Base-by-base conservation (phyloP, 2,888 invertebrate genomes). In the Drosophila monieri region DNA sequence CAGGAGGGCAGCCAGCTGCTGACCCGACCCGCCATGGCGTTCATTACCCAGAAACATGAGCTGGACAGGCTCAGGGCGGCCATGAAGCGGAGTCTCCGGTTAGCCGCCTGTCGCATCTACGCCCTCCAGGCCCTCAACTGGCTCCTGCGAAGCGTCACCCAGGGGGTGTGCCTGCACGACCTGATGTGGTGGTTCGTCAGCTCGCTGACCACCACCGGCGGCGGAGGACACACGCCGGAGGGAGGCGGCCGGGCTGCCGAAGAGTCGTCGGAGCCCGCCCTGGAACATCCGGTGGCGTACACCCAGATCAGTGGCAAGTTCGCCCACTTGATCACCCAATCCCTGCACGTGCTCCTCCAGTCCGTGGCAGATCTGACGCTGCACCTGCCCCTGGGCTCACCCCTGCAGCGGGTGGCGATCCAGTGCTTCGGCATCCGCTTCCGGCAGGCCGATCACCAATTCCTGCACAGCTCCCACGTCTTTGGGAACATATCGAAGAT, bases 401-500 rank as follows among this genome's bases (percentile, higher is more conserved):
- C 98, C 0, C 92, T 97, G 21, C 96, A 97, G 85, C 95, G 97
- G 90, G 97, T 98, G 92, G 98, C 98, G 0, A 96, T 98, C 41
- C 93, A 97, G 69, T 98, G 98, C 91, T 98, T 98, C 95, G 97
- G 97, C 30, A 94, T 98, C 54, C 94, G 96, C 85, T 98, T 98
- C 90, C 95, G 96, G 0, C 95, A 96, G 39, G 94, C 96, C 1
- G 98, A 99, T 92, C 97, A 98, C 88, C 94, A 96, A 83, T 98
- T 98, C 91, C 92, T 99, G 27, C 98, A 99, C 90, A 90, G 89
- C 56, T 96, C 97, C 67, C 97, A 97, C 92, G 98, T 99, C 9
- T 98, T 99, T 92, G 97, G 96, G 88, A 98, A 98, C 90, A 97
- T 99, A 84, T 98, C 98, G 89, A 97, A 97, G 92, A 98, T 98